phyloP scores from a whole-genome alignment of 2,113 vertebrate species.

The Edolisoma coerulescens region DNA sequence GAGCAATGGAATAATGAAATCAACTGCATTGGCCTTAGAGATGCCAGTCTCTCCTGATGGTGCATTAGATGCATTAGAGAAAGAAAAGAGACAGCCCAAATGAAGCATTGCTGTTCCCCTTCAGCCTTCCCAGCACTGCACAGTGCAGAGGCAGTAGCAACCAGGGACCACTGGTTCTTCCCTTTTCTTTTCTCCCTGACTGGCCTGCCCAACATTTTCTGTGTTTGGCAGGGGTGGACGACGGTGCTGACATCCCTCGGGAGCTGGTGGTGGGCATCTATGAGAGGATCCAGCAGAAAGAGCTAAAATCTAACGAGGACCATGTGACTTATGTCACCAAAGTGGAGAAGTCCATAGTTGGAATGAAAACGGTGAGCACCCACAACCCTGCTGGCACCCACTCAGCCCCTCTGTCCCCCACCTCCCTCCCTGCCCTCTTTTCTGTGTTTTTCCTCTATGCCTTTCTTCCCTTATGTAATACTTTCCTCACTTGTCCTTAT shows the following conservation, averaged over 20 bases:
- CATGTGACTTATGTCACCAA: conserved; percentile 97
- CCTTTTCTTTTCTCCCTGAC: neutral
- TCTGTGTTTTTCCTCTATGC: neutral
- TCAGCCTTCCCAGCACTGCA: neutral
- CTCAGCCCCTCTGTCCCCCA: neutral
- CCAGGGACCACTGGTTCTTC: neutral
- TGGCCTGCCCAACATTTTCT: neutral
- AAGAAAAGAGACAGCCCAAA: neutral
- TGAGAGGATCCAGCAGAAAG: conserved; percentile 94
- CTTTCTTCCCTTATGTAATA: neutral
- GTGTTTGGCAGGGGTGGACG: conserved; percentile 85
- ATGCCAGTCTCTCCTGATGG: neutral
- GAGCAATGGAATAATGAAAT: conserved; percentile 26
- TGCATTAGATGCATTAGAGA: neutral
- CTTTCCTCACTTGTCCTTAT: neutral
- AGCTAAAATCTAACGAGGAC: conserved; percentile 96
- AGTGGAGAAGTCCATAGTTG: conserved; percentile 97
- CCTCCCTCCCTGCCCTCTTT: neutral
- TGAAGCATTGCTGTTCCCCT: neutral
- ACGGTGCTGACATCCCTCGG: conserved; percentile 95
- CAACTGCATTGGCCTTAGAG: neutral
- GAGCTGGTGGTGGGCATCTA: conserved; percentile 97
- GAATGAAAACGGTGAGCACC: conserved; percentile 93
- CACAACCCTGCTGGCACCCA: neutral
- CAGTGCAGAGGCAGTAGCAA: neutral